Base-by-base conservation (phyloP, 1,140 invertebrate species). In the Drosophila littoralis region DNA sequence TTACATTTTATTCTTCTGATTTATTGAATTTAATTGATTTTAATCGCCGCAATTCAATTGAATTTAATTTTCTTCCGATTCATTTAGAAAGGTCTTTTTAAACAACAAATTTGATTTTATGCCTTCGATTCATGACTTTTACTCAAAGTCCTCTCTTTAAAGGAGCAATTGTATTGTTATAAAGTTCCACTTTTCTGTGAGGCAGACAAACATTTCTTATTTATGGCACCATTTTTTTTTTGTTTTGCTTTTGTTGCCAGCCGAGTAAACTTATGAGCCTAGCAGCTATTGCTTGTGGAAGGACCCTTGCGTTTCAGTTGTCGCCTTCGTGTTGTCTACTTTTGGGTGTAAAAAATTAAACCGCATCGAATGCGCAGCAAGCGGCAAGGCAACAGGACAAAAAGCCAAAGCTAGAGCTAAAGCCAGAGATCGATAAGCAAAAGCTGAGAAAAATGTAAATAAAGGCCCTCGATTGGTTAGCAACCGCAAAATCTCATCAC, bases 401-500 rank as follows among this genome's bases (percentile, higher is more conserved):
- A 54, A 57, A 57, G 52, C 52, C 35, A 32, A 59, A 51, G 67
- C 43, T 12, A 28, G 36, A 64, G 81, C 68, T 43, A 77, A 77
- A 66, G 60, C 81, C 60, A 81, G 58, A 78, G 78, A 86, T 85
- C 81, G 82, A 85, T 85, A 85, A 69, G 76, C 55, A 36, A 61
- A 70, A 55, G 60, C 36, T 40, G 48, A 64, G 76, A 57, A 75
- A 82, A 86, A 88, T 88, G 82, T 86, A 86, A 88, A 88, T 86
- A 86, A 78, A 86, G 83, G 59, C 64, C 63, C 38, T 52, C 32
- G 46, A 52, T 60, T 54, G 45, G 55, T 74, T 74, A 60, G 15
- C 42, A 77, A 75, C 83, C 79, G 79, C 83, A 88, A 89, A 88
- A 88, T 88, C 84, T 88, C 84, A 88, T 88, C 83, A 88, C 83